Percentiles rank a stretch among this genome's conserved stretches.
phyloP scores from a whole-genome alignment of 2,888 invertebrate species.

The Machimus rusticus region DNA sequence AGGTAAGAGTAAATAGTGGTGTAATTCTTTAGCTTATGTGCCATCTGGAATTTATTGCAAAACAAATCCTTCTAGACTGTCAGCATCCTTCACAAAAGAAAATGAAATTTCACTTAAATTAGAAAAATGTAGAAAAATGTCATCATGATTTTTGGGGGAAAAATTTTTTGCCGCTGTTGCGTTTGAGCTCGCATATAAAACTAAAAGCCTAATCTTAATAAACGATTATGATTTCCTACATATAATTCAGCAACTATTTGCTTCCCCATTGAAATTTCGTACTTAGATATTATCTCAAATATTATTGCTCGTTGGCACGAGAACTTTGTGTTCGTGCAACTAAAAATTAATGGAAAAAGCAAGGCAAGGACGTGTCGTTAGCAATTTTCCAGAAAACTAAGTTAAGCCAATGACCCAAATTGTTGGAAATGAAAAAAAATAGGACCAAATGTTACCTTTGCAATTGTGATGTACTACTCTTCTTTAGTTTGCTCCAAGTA shows the following conservation, averaged over 20 bases:
- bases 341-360: neutral
- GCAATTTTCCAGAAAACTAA: neutral
- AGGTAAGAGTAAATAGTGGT: too few species aligned
- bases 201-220: neutral
- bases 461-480: slow-evolving; percentile 71
- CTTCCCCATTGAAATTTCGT: neutral
- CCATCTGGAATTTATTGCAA: too few species aligned
- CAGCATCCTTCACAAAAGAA: too few species aligned
- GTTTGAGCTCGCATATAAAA: too few species aligned
- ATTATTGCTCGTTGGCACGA: neutral
- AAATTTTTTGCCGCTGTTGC: too few species aligned
- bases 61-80: too few species aligned
- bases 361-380: neutral
- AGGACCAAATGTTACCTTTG: slow-evolving; percentile 64
- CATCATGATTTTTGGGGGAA: too few species aligned
- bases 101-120: too few species aligned
- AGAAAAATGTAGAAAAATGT: too few species aligned
- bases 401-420: neutral
- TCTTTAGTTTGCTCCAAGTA: slow-evolving; percentile 87
- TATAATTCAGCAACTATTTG: neutral
- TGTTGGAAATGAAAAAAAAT: neutral
- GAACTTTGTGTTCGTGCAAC: neutral
- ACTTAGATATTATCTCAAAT: neutral
- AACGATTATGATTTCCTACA: neutral
- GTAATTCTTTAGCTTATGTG: too few species aligned